Evolutionary conservation across 2,113 vertebrate genomes (phyloP).

Genomic region (Dipodomys ordii): DNA sequence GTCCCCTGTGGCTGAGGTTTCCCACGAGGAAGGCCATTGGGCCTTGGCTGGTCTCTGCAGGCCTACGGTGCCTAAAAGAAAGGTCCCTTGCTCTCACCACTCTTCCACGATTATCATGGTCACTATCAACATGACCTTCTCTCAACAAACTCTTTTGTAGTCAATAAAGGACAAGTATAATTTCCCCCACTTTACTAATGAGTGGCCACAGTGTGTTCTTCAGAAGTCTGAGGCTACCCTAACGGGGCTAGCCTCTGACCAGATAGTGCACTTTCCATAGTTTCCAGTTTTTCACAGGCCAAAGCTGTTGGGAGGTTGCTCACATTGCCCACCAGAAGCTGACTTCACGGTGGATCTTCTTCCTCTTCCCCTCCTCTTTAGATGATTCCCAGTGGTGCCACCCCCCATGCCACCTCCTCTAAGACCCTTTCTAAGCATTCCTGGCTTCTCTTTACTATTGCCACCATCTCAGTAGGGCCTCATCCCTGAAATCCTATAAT

Average conservation of each 20-base stretch:
- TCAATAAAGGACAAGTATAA: background rate
- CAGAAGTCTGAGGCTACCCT: background rate
- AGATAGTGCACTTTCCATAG: background rate
- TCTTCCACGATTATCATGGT: background rate
- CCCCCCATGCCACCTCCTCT: background rate
- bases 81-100: background rate
- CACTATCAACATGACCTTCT: background rate
- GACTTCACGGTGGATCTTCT: background rate
- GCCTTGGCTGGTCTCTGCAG: background rate
- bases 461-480: background rate
- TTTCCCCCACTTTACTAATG: slow-evolving; percentile 10
- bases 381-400: background rate
- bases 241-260: background rate
- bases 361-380: rapidly evolving
- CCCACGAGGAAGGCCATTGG: background rate
- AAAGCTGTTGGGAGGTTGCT: background rate
- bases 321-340: background rate
- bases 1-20: slow-evolving; percentile 61
- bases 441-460: background rate
- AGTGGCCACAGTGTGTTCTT: background rate
- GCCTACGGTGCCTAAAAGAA: background rate
- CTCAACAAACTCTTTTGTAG: background rate
- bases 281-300: background rate
- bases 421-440: background rate
- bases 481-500: background rate